Conservation (phyloP, 2,113 vertebrate genomes). For the Carettochelys insculpta region DNA sequence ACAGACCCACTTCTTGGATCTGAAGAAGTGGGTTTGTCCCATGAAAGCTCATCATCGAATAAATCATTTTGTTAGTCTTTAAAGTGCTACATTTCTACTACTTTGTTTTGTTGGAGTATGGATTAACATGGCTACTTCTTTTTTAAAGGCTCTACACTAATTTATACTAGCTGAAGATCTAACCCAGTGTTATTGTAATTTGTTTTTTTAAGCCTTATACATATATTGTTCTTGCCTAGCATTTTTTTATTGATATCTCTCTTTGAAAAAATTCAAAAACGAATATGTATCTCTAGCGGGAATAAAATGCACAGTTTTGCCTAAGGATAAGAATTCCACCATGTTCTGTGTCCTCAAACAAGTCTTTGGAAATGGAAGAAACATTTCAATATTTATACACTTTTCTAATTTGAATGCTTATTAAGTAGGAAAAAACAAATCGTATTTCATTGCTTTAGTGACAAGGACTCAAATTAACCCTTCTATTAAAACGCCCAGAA, state of each 20-base stretch:
- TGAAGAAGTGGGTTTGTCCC: too few species aligned
- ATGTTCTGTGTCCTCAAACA: background rate
- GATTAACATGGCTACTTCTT: too few species aligned
- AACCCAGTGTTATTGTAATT: background rate
- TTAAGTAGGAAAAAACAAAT: background rate
- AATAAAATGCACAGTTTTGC: background rate
- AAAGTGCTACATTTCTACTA: too few species aligned
- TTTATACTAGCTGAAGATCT: background rate
- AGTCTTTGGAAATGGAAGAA: background rate
- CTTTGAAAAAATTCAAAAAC: background rate
- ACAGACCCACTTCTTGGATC: too few species aligned
- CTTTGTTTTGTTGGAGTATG: too few species aligned
- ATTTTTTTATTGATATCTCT: background rate
- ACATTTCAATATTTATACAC: background rate
- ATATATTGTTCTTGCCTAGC: background rate
- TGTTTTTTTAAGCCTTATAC: too few species aligned
- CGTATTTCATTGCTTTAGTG: fast-evolving
- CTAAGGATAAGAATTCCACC: background rate
- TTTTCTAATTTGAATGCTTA: background rate
- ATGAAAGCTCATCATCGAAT: too few species aligned
- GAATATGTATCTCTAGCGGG: background rate
- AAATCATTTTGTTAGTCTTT: too few species aligned
- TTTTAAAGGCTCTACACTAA: too few species aligned
- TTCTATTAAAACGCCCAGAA: background rate
- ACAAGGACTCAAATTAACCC: background rate